Conservation (phyloP, 2,113 vertebrate species). For the Myiagra hebetior region DNA sequence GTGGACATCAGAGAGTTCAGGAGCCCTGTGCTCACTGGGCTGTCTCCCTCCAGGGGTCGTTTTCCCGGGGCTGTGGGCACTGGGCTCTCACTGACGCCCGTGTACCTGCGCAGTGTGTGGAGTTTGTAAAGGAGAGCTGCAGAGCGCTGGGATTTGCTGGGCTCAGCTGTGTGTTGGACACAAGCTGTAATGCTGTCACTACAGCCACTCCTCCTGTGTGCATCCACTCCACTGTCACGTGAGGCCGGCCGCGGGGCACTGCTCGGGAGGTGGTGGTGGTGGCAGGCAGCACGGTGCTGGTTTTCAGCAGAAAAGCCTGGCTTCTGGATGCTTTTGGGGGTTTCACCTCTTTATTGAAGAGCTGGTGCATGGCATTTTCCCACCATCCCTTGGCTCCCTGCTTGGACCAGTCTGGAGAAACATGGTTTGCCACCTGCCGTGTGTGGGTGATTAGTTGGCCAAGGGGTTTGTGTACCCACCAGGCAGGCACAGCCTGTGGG, state of each 20-base stretch:
- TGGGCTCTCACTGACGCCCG: neutral
- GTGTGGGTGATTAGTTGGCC: neutral
- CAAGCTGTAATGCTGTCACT: constrained; percentile 20
- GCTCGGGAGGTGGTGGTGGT: neutral
- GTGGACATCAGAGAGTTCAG: accelerated
- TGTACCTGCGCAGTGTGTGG: neutral
- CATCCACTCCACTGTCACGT: constrained; percentile 12
- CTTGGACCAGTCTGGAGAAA: neutral
- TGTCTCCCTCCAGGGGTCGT: neutral
- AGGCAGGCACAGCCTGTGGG: neutral
- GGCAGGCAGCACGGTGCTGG: accelerated
- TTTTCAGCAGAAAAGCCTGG: neutral
- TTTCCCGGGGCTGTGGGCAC: neutral
- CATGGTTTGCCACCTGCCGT: neutral
- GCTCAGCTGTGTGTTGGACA: constrained; percentile 25
- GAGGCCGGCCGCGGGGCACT: neutral
- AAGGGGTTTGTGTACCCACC: neutral
- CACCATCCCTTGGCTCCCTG: neutral
- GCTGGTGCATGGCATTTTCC: accelerated
- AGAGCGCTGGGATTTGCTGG: constrained; percentile 45
- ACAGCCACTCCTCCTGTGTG: constrained; percentile 51
- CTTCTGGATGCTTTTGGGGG: neutral
- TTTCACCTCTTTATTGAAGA: neutral
- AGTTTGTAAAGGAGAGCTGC: constrained; percentile 50
- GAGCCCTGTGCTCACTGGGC: accelerated